Percentiles rank a stretch among this genome's conserved stretches.
Evolutionary conservation across 2,113 vertebrate species (phyloP).

Genomic region (Sebastes schlegelii): DNA sequence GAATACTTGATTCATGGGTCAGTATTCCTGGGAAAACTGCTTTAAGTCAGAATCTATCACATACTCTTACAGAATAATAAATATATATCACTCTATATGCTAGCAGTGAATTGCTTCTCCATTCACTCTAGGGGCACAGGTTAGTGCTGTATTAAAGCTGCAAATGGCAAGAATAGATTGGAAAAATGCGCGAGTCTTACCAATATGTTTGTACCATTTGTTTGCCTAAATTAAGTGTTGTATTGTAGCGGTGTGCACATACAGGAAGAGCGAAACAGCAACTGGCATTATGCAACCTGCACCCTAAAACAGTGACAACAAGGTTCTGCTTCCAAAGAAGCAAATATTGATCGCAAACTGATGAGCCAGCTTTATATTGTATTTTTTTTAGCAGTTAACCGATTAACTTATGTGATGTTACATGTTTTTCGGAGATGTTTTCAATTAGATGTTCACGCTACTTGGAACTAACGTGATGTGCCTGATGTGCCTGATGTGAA

Average conservation of each 20-base stretch:
- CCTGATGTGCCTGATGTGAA: no score
- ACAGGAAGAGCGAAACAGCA: not conserved
- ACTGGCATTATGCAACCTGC: not conserved
- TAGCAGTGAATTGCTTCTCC: slow-evolving; percentile 2
- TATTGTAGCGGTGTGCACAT: not conserved
- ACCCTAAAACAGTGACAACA: no score
- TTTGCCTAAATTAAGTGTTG: not conserved
- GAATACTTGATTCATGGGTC: slow-evolving; percentile 60
- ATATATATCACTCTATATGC: slow-evolving; percentile 1
- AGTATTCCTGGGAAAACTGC: slow-evolving; percentile 47
- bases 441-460: not conserved
- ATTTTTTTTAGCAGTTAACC: not conserved
- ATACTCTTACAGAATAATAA: slow-evolving; percentile 25
- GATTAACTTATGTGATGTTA: not conserved
- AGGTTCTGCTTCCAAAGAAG: not conserved
- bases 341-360: not conserved
- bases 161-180: not conserved
- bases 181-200: not conserved
- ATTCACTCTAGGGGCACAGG: not conserved
- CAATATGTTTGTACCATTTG: not conserved
- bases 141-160: slow-evolving; percentile 2
- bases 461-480: not conserved
- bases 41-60: slow-evolving; percentile 49
- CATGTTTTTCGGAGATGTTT: not conserved
- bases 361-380: not conserved